A percentile compares a stretch with the other conserved stretches of the same genome.
phyloP scores from a whole-genome alignment of 2,888 invertebrate genomes.

The Neoitamus cyanurus region DNA sequence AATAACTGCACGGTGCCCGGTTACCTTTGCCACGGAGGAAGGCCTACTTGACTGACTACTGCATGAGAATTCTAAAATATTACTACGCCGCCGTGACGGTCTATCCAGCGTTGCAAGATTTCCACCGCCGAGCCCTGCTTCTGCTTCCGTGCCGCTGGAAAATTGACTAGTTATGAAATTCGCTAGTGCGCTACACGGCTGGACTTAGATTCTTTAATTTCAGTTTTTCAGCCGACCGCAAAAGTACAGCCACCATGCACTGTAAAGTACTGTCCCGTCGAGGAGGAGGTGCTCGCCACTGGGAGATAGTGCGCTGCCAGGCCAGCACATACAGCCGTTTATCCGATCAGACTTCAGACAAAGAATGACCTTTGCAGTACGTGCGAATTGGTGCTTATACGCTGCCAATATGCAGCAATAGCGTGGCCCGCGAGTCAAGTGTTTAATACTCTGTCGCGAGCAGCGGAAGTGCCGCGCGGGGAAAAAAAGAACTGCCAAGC shows the following conservation, averaged over 20 bases:
- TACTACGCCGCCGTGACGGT: constrained; percentile 11
- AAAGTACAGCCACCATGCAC: background rate
- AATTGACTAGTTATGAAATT: background rate
- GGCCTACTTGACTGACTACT: constrained; percentile 28
- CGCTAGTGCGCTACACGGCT: background rate
- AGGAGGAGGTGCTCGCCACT: background rate
- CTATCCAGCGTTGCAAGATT: constrained; percentile 11
- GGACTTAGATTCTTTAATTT: background rate
- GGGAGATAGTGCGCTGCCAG: background rate
- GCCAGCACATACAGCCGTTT: background rate
- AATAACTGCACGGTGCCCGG: background rate
- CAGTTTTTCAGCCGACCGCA: background rate
- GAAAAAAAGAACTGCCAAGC: background rate
- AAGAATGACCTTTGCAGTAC: constrained; percentile 41
- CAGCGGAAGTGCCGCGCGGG: constrained; percentile 26
- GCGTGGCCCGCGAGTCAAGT: constrained; percentile 21
- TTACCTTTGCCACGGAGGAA: constrained; percentile 17
- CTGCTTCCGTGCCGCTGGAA: background rate
- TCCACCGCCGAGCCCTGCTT: background rate
- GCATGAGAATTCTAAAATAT: constrained; percentile 32
- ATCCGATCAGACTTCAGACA: constrained; percentile 32
- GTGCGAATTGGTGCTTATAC: constrained; percentile 34
- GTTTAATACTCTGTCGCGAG: constrained; percentile 20
- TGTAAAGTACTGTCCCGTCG: background rate
- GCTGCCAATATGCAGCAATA: constrained; percentile 28